These are phyloP conservation scores for Poicephalus gulielmi DNA, from an alignment of 2,113 vertebrate species.

Conservation along the genomic window DNA sequence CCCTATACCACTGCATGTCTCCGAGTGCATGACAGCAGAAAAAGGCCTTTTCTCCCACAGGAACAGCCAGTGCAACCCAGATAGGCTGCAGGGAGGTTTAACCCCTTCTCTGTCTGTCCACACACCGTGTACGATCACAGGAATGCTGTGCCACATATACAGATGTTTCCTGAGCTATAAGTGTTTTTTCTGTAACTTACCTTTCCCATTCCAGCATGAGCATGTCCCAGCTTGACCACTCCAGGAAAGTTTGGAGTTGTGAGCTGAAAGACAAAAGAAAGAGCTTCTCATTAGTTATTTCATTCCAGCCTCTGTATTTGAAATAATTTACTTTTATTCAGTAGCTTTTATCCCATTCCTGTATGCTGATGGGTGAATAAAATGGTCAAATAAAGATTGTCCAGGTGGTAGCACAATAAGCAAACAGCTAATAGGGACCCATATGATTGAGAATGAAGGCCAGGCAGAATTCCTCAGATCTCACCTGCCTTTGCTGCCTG, in stretches of 20 bases:
- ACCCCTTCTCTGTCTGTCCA: background rate
- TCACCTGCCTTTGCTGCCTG: background rate
- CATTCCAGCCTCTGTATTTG: background rate
- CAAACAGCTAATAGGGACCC: background rate
- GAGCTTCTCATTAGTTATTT: background rate
- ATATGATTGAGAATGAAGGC: background rate
- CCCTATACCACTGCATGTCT: background rate
- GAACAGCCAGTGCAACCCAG: background rate
- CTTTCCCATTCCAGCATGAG: conserved; percentile 95
- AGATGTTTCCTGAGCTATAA: background rate
- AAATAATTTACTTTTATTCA: background rate
- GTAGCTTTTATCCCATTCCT: background rate
- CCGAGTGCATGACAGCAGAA: background rate
- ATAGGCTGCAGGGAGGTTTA: conserved; percentile 24
- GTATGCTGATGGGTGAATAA: background rate
- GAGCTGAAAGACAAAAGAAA: conserved; percentile 78
- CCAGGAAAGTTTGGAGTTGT: conserved; percentile 84
- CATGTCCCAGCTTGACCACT: conserved; percentile 94
- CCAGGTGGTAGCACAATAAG: background rate
- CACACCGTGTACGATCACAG: background rate
- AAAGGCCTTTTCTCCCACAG: conserved; percentile 44
- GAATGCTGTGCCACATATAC: background rate
- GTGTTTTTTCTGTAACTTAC: conserved; percentile 65
- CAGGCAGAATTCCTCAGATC: background rate
- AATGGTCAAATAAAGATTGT: background rate